Percentiles rank a stretch among this genome's conserved stretches.
phyloP scores from a whole-genome alignment of 2,113 vertebrate species.

The Pseudorectes ferrugineus region DNA sequence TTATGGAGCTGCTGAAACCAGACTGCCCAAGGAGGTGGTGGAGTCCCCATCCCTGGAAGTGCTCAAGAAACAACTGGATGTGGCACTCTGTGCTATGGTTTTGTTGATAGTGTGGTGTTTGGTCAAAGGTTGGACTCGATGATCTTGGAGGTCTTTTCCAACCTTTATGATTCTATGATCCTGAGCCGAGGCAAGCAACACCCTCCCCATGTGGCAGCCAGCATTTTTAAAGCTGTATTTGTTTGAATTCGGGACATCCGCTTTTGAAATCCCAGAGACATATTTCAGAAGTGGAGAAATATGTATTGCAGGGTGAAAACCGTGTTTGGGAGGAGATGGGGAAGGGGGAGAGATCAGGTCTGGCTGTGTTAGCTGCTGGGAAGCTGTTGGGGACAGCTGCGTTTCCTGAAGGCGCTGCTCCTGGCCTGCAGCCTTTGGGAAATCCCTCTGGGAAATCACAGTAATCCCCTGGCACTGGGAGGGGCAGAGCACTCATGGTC shows the following conservation, averaged over 20 bases:
- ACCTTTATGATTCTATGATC: neutral
- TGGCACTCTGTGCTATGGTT: neutral
- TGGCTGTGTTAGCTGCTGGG: neutral
- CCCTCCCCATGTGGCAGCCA: neutral
- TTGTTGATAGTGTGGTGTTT: neutral
- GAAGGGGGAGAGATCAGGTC: neutral
- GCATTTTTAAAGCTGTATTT: neutral
- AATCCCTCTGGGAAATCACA: neutral
- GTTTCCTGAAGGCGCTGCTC: accelerated
- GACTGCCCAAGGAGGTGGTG: neutral
- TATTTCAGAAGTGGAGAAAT: neutral
- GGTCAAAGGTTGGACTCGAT: accelerated
- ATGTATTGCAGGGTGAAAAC: neutral
- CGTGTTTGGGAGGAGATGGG: neutral
- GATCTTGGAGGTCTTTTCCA: neutral
- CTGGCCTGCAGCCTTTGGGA: neutral
- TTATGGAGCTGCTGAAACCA: neutral
- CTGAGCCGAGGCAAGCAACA: neutral
- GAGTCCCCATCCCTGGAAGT: neutral
- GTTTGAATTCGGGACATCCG: neutral
- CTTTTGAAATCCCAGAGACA: neutral
- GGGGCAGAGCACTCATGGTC: neutral
- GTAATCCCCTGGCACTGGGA: neutral
- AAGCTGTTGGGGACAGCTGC: neutral
- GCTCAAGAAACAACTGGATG: neutral